Percentiles rank a stretch among this genome's conserved stretches.
phyloP scores from a whole-genome alignment of 2,888 invertebrate species.

The Melieria omissa region DNA sequence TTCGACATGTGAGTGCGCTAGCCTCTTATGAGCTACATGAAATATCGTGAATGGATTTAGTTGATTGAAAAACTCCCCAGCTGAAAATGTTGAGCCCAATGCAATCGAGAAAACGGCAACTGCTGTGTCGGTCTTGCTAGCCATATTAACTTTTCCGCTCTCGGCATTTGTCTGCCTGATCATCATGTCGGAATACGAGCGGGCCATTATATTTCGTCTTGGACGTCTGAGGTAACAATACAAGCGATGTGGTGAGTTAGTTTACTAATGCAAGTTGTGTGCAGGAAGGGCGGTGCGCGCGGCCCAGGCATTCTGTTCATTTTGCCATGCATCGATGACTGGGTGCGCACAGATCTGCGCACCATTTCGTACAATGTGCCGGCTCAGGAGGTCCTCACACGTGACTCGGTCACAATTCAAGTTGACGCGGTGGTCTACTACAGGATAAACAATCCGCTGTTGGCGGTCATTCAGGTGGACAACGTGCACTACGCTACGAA shows the following conservation, averaged over 20 bases:
- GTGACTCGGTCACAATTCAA: conserved; percentile 91
- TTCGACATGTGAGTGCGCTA: background rate
- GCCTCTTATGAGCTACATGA: too few relatives aligned
- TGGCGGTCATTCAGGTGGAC: conserved; percentile 76
- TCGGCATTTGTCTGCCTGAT: conserved; percentile 55
- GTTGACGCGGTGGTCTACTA: conserved; percentile 91
- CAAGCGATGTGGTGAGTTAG: too few relatives aligned
- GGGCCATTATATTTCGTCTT: conserved; percentile 73
- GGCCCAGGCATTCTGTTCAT: conserved; percentile 72
- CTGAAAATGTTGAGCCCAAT: conserved; percentile 22
- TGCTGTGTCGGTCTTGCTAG: conserved; percentile 49
- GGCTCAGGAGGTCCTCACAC: conserved; percentile 78
- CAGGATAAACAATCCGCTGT: conserved; percentile 78
- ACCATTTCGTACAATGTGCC: conserved; percentile 73
- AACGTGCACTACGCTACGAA: conserved; percentile 74
- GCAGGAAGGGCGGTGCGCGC: conserved; percentile 67
- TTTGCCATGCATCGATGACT: conserved; percentile 72
- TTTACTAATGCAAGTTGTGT: background rate
- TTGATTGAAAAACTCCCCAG: conserved; percentile 14
- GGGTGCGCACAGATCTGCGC: conserved; percentile 71
- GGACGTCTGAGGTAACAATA: conserved; percentile 63
- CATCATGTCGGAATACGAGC: conserved; percentile 71
- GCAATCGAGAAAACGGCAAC: conserved; percentile 47
- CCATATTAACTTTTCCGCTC: conserved; percentile 55
- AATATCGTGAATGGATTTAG: background rate